These are phyloP conservation scores for Standfussiana lucernea DNA, from an alignment of 2,888 invertebrate species.

Conservation along the genomic window DNA sequence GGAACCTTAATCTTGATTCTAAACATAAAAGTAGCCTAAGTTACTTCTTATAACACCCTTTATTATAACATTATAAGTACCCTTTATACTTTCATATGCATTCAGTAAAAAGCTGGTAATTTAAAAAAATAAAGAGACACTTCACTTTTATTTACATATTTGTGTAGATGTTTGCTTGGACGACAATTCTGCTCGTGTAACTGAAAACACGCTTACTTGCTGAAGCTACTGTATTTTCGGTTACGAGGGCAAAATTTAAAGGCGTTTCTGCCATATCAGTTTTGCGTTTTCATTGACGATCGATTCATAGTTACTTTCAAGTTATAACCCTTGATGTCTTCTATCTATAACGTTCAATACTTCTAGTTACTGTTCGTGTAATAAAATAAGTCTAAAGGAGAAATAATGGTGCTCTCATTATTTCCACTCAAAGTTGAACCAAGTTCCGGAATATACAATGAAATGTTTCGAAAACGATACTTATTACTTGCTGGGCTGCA, in stretches of 20 bases:
- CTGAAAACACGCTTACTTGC: not conserved
- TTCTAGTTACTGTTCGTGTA: not conserved
- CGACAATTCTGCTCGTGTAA: not conserved
- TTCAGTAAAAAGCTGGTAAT: not conserved
- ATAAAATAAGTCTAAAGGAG: constrained; percentile 17
- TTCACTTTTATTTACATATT: not conserved
- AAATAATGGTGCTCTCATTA: constrained; percentile 54
- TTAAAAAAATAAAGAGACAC: not conserved
- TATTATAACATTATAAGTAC: no score
- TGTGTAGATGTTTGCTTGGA: not conserved
- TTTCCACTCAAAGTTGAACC: constrained; percentile 21
- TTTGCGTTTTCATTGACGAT: not conserved
- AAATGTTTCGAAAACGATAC: constrained; percentile 12
- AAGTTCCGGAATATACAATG: constrained; percentile 31
- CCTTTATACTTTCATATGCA: not conserved
- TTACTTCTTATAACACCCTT: not conserved
- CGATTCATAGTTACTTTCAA: constrained; percentile 9
- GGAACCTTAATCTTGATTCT: no score
- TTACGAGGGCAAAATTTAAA: not conserved
- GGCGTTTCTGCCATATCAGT: not conserved
- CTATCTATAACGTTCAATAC: not conserved
- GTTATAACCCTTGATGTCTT: not conserved
- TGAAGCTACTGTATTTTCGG: not conserved
- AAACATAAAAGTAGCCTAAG: not conserved
- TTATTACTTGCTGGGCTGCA: constrained; percentile 8